These are phyloP conservation scores for Sinelater perroti DNA, from an alignment of 2,888 invertebrate species.

Conservation along the genomic window DNA sequence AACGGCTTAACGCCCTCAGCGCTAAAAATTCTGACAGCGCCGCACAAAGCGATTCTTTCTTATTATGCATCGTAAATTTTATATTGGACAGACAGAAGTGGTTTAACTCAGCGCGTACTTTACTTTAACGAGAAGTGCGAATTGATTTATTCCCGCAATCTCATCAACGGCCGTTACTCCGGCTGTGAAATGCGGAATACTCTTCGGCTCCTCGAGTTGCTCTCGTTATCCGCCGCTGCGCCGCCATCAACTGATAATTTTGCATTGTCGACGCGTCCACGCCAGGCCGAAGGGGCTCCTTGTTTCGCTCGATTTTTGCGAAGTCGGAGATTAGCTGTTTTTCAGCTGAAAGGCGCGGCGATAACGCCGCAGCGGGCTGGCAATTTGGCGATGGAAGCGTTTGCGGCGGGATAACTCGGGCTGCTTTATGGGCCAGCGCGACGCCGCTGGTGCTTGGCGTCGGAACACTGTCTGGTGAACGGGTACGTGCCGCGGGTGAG, in stretches of 20 bases:
- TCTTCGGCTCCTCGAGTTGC: no score
- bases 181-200: not conserved
- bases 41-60: no score
- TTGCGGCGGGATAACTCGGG: conserved; percentile 24
- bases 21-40: no score
- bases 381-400: conserved; percentile 23
- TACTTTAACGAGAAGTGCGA: conserved; percentile 13
- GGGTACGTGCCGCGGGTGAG: conserved; percentile 23
- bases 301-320: no score
- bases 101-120: conserved; percentile 11
- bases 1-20: no score
- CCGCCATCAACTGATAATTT: no score
- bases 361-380: conserved; percentile 17
- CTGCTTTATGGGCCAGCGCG: conserved; percentile 22
- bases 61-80: conserved; percentile 8
- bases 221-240: no score
- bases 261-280: no score
- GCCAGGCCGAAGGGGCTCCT: no score
- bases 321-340: no score
- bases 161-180: conserved; percentile 6
- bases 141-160: conserved; percentile 6
- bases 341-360: no score
- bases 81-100: conserved; percentile 8
- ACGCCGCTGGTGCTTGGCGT: conserved; percentile 26
- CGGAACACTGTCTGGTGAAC: conserved; percentile 23